These are phyloP conservation scores for Dysdera silvatica DNA, from an alignment of 1,140 invertebrate species.

Conservation along the genomic window DNA sequence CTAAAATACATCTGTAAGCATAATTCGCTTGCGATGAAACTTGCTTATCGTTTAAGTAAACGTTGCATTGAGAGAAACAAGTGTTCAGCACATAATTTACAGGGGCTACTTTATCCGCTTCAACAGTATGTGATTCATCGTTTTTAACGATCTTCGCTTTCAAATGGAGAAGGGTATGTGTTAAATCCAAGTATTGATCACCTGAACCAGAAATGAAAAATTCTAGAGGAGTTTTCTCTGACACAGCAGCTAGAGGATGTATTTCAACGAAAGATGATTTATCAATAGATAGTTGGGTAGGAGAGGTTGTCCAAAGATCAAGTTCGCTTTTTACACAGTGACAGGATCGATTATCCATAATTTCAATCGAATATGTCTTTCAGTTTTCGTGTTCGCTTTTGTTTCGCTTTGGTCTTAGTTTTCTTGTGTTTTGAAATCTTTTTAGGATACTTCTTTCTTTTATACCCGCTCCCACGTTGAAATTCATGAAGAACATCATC, in stretches of 20 bases:
- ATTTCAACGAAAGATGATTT: not conserved
- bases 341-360: not conserved
- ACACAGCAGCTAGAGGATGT: not conserved
- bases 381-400: not conserved
- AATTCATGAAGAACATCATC: slow-evolving; percentile 4
- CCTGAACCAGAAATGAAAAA: not conserved
- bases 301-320: not conserved
- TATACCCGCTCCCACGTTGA: slow-evolving; percentile 5
- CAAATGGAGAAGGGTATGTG: not conserved
- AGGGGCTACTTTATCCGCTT: not conserved
- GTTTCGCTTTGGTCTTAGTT: not conserved
- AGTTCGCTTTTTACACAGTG: not conserved
- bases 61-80: not conserved
- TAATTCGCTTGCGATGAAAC: not conserved
- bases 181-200: not conserved
- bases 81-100: not conserved
- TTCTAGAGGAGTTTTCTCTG: not conserved
- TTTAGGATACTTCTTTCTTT: no score
- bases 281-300: not conserved
- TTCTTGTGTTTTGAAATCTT: not conserved
- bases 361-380: not conserved
- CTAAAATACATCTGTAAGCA: not conserved
- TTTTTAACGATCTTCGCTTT: slow-evolving; percentile 6
- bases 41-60: not conserved
- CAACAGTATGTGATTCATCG: not conserved